Percentiles rank a stretch among this genome's conserved stretches.
phyloP scores from a whole-genome alignment of 2,797 vertebrate genomes.

The Danio albolineatus region DNA sequence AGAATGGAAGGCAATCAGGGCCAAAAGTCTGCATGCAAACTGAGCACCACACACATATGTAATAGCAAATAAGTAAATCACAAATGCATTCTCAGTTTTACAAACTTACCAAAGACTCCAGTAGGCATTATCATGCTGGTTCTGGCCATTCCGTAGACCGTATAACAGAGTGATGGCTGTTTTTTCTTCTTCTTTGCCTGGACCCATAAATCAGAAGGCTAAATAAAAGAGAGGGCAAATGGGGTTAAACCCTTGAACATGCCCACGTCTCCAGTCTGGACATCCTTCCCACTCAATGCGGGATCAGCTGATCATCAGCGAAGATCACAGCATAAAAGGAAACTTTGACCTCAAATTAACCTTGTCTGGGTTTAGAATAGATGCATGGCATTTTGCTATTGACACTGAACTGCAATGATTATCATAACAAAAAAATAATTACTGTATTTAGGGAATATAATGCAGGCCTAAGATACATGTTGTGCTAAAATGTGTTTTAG shows the following conservation, averaged over 20 bases:
- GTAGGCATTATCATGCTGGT: slow-evolving; percentile 11
- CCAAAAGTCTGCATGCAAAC: too few species aligned
- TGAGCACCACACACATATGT: not conserved
- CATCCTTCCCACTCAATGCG: slow-evolving; percentile 16
- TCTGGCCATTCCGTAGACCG: slow-evolving; percentile 72
- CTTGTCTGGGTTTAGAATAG: slow-evolving; percentile 13
- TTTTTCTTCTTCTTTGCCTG: slow-evolving; percentile 67
- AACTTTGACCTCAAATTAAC: slow-evolving; percentile 33
- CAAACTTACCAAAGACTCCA: not conserved
- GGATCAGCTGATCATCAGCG: slow-evolving; percentile 38
- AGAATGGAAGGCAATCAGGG: too few species aligned
- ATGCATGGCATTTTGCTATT: not conserved
- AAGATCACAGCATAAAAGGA: slow-evolving; percentile 34
- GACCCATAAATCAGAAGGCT: slow-evolving; percentile 76
- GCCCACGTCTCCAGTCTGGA: slow-evolving; percentile 62
- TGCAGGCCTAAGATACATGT: too few species aligned
- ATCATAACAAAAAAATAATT: not conserved
- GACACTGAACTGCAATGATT: slow-evolving; percentile 5
- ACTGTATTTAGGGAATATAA: too few species aligned
- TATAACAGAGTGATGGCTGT: slow-evolving; percentile 69
- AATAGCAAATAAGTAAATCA: not conserved
- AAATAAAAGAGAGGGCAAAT: slow-evolving; percentile 77
- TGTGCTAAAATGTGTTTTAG: too few species aligned
- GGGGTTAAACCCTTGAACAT: slow-evolving; percentile 77
- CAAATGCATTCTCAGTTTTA: not conserved